These are phyloP conservation scores for Matsumyia berberina DNA, from an alignment of 2,888 invertebrate species.

Conservation along the genomic window DNA sequence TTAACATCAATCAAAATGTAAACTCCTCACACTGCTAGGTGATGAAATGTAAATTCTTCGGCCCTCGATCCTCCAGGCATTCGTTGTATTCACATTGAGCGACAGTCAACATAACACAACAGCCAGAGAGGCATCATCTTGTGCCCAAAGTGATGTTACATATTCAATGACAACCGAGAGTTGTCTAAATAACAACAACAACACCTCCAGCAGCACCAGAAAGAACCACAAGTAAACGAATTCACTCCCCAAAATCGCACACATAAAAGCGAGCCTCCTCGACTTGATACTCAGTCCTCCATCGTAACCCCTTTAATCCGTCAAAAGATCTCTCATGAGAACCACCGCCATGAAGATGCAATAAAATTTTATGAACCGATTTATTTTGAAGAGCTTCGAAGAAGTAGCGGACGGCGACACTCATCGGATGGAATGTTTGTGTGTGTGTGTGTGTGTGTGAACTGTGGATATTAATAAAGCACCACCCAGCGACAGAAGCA, in stretches of 20 bases:
- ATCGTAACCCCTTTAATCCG: conserved; percentile 63
- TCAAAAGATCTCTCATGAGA: conserved; percentile 57
- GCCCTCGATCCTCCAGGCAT: conserved; percentile 11
- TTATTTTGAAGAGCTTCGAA: conserved; percentile 43
- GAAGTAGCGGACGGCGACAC: conserved; percentile 25
- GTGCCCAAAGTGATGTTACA: conserved; percentile 38
- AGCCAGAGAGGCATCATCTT: conserved; percentile 1
- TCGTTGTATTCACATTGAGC: not conserved
- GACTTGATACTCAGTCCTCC: conserved; percentile 26
- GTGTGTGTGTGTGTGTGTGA: no score
- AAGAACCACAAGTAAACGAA: conserved; percentile 14
- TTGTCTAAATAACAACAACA: conserved; percentile 11
- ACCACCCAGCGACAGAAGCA: conserved; percentile 43
- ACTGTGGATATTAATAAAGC: conserved; percentile 41
- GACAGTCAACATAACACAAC: conserved; percentile 4
- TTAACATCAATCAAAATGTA: conserved; percentile 62
- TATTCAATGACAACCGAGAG: conserved; percentile 26
- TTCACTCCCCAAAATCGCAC: conserved; percentile 7
- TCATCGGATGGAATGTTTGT: conserved; percentile 22
- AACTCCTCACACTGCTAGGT: conserved; percentile 24
- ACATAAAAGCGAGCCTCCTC: conserved; percentile 16
- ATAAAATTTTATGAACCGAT: conserved; percentile 68
- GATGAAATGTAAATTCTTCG: conserved; percentile 56
- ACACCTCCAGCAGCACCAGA: not conserved
- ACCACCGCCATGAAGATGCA: conserved; percentile 58